phyloP scores from a whole-genome alignment of 2,113 vertebrate species.

The Malaclemys terrapin region DNA sequence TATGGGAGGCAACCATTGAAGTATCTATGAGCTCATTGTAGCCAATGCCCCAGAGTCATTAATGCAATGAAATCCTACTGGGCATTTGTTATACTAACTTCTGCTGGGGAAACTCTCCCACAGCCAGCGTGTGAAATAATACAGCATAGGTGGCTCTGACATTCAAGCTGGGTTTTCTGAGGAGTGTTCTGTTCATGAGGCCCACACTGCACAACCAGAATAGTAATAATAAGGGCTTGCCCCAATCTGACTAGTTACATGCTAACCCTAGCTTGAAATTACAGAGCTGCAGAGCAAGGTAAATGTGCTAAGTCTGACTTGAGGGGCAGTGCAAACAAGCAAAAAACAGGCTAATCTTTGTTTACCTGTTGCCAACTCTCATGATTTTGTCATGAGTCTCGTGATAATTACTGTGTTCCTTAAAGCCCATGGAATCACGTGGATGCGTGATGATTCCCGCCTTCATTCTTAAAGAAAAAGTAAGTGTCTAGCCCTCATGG shows the following conservation, averaged over 20 bases:
- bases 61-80: conserved; percentile 72
- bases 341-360: neutral
- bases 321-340: neutral
- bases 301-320: rapidly evolving
- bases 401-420: too few relatives aligned
- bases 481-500: too few relatives aligned
- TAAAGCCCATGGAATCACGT: too few relatives aligned
- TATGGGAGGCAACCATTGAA: neutral
- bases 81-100: conserved; percentile 69
- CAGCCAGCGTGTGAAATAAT: conserved; percentile 70
- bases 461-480: too few relatives aligned
- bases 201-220: conserved; percentile 43
- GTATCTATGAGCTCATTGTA: conserved; percentile 66
- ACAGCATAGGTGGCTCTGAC: conserved; percentile 56
- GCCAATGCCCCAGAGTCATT: conserved; percentile 70
- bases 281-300: neutral
- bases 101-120: conserved; percentile 65
- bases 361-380: neutral
- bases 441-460: too few relatives aligned
- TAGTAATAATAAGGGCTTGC: conserved; percentile 37
- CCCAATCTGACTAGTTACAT: conserved; percentile 35
- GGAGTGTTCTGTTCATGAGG: conserved; percentile 36
- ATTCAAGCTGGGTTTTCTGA: conserved; percentile 74
- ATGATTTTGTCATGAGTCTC: neutral
- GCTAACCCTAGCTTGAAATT: conserved; percentile 27